A percentile compares a stretch with the other conserved stretches of the same genome.
Conservation (phyloP, 2,888 invertebrate genomes). For the Drosophila rellima region DNA sequence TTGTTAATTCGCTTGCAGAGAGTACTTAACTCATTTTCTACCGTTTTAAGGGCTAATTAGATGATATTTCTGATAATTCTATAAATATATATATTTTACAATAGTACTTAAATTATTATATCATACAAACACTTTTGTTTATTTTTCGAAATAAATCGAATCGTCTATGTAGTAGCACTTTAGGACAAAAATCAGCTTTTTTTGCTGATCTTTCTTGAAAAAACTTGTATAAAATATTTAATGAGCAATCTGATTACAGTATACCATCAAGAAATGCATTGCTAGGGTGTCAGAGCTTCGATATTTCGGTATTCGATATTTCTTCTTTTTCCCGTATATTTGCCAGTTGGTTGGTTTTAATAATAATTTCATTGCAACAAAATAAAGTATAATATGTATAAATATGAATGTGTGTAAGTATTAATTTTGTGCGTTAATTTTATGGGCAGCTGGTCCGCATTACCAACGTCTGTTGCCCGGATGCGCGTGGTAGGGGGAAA, state of each 20-base stretch:
- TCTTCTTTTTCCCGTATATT: slow-evolving; percentile 24
- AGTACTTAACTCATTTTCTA: background rate
- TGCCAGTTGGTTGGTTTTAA: slow-evolving; percentile 57
- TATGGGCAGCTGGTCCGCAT: slow-evolving; percentile 64
- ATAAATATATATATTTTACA: background rate
- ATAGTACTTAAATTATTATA: too few relatives aligned
- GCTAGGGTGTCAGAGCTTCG: slow-evolving; percentile 1
- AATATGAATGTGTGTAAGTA: slow-evolving; percentile 36
- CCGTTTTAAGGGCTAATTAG: background rate
- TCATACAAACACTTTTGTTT: too few relatives aligned
- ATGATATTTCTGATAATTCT: too few relatives aligned
- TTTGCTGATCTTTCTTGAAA: background rate
- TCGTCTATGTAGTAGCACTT: too few relatives aligned
- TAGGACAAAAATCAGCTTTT: background rate
- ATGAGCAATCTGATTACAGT: background rate
- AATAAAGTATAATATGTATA: slow-evolving; percentile 34
- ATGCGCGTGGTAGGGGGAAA: background rate
- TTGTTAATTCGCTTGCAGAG: background rate
- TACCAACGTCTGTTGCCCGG: slow-evolving; percentile 48
- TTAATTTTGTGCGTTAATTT: slow-evolving; percentile 74
- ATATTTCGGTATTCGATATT: too few relatives aligned
- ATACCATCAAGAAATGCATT: background rate
- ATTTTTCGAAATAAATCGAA: too few relatives aligned
- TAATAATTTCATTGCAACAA: slow-evolving; percentile 55
- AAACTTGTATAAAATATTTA: background rate